phyloP scores from a whole-genome alignment of 2,797 vertebrate species.

The Eulemur rubriventer region DNA sequence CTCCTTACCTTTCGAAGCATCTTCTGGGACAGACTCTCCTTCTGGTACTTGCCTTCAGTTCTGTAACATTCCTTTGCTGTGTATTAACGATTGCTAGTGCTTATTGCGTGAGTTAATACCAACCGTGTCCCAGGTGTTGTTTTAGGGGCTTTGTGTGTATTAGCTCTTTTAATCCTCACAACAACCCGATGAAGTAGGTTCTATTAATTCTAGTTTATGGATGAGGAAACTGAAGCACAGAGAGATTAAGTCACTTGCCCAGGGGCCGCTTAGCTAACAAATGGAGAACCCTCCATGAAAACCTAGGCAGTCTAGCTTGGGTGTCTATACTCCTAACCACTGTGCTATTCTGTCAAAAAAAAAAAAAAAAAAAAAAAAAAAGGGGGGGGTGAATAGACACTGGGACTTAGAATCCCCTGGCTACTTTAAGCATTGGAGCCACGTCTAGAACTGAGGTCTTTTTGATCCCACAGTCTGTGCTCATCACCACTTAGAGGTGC shows the following conservation, averaged over 20 bases:
- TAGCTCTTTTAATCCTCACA: conserved; percentile 58
- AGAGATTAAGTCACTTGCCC: conserved; percentile 38
- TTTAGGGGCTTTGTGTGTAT: conserved; percentile 46
- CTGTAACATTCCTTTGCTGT: conserved; percentile 13
- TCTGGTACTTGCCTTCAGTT: not conserved
- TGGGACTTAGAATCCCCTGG: not conserved
- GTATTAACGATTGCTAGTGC: conserved; percentile 18
- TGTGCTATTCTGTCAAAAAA: not conserved
- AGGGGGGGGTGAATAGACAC: not conserved
- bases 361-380: not conserved
- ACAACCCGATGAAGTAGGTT: conserved; percentile 34
- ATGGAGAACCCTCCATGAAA: not conserved
- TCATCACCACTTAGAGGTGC: not conserved
- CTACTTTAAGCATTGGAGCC: not conserved
- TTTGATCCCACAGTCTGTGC: not conserved
- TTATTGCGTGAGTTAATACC: not conserved
- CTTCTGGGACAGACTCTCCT: not conserved
- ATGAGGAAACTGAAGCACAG: conserved; percentile 30
- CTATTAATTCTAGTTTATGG: conserved; percentile 55
- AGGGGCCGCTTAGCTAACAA: not conserved
- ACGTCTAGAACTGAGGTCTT: not conserved
- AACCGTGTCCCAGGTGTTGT: not conserved
- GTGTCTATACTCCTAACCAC: not conserved
- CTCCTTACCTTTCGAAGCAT: not conserved
- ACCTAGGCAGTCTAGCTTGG: not conserved